Evolutionary conservation across 1,140 invertebrate species (phyloP).

Genomic region (Nomia melanderi): DNA sequence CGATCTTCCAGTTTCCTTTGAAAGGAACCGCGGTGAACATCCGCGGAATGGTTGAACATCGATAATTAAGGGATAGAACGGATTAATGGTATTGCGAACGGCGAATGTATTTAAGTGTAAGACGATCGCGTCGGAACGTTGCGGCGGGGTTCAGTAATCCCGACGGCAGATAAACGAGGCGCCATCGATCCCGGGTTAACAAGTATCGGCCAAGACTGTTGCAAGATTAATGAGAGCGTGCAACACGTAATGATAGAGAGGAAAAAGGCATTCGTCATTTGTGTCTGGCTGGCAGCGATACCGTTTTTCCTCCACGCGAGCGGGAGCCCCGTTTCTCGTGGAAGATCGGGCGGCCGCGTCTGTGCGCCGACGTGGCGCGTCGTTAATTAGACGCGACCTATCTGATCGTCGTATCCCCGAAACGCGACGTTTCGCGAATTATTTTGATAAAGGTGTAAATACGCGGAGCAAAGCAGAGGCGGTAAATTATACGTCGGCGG

Average conservation of each 20-base stretch:
- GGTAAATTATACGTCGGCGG: constrained; percentile 1
- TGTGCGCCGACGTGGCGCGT: not conserved
- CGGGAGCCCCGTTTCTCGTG: constrained; percentile 2
- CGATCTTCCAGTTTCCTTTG: constrained; percentile 38
- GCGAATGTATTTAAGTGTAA: constrained; percentile 35
- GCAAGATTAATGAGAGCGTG: constrained; percentile 58
- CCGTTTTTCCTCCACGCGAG: constrained; percentile 1
- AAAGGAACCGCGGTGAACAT: not conserved
- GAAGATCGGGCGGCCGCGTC: not conserved
- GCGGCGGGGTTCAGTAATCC: constrained; percentile 32
- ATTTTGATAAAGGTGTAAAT: constrained; percentile 47
- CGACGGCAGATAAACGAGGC: constrained; percentile 41
- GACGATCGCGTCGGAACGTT: constrained; percentile 16
- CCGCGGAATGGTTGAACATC: not conserved
- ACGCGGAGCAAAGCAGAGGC: not conserved
- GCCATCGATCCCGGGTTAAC: constrained; percentile 58
- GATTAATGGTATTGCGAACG: constrained; percentile 28
- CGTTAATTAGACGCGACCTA: constrained; percentile 2
- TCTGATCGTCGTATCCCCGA: not conserved
- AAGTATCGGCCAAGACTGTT: constrained; percentile 43
- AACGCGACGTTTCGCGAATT: not conserved
- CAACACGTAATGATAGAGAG: constrained; percentile 27
- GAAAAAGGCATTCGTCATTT: constrained; percentile 41
- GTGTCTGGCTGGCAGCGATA: constrained; percentile 37
- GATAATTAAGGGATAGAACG: constrained; percentile 10